phyloP scores from a whole-genome alignment of 2,888 invertebrate species.

The Troilus luridus region DNA sequence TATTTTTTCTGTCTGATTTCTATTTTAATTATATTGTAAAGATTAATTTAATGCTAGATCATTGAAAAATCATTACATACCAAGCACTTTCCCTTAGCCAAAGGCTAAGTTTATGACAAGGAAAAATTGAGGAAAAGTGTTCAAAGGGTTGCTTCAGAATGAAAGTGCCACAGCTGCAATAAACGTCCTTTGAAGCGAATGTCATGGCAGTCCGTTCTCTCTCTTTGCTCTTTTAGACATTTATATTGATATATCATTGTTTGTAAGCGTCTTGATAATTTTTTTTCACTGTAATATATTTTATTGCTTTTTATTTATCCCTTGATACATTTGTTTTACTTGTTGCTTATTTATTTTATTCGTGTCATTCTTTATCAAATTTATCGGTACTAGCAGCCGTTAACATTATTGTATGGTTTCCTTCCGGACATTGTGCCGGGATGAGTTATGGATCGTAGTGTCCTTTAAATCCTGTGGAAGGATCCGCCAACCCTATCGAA shows the following conservation, averaged over 20 bases:
- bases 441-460: not conserved
- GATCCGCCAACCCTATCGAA: not conserved
- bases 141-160: not conserved
- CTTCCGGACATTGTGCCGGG: too few species aligned
- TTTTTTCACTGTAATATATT: not conserved
- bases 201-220: not conserved
- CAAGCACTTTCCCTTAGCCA: too few species aligned
- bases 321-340: too few species aligned
- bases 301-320: not conserved
- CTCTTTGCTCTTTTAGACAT: not conserved
- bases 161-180: not conserved
- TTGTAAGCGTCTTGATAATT: not conserved
- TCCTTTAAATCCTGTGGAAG: not conserved
- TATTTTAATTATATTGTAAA: not conserved
- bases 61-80: not conserved
- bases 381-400: too few species aligned
- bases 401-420: too few species aligned
- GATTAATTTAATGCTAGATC: not conserved
- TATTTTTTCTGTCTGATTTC: too few species aligned
- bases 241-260: not conserved
- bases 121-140: not conserved
- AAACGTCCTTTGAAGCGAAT: not conserved
- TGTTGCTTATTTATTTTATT: too few species aligned
- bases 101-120: not conserved
- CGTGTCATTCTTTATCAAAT: too few species aligned